phyloP scores from a whole-genome alignment of 2,113 vertebrate species.

The Sminthopsis crassicaudata region DNA sequence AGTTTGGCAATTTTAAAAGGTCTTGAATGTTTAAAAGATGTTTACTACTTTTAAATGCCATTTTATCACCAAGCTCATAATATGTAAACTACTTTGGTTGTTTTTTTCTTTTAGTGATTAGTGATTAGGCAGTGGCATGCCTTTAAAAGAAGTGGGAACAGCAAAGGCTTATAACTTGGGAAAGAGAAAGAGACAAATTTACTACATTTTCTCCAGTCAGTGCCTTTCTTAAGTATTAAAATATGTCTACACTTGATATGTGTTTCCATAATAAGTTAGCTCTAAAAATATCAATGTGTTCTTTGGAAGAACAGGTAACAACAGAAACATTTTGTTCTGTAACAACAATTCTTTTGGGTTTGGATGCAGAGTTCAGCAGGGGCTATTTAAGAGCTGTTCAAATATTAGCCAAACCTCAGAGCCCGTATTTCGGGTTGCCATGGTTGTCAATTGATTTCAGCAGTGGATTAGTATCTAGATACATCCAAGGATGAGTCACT shows the following conservation, averaged over 20 bases:
- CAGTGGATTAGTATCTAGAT: background rate
- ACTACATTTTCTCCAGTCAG: constrained; percentile 37
- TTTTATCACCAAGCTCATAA: constrained; percentile 60
- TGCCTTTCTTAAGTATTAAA: constrained; percentile 65
- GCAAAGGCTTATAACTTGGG: constrained; percentile 52
- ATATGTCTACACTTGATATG: constrained; percentile 47
- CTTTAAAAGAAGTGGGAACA: constrained; percentile 61
- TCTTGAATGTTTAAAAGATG: constrained; percentile 57
- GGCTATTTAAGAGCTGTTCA: constrained; percentile 28
- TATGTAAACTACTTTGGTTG: constrained; percentile 58
- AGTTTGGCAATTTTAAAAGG: constrained; percentile 50
- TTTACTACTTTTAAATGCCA: constrained; percentile 56
- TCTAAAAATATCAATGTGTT: constrained; percentile 64
- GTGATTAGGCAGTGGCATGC: constrained; percentile 55
- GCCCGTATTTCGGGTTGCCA: background rate
- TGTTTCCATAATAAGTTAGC: constrained; percentile 60
- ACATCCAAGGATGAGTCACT: constrained; percentile 23
- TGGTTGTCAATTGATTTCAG: constrained; percentile 22
- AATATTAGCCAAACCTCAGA: constrained; percentile 42
- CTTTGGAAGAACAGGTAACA: constrained; percentile 53
- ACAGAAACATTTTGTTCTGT: constrained; percentile 2
- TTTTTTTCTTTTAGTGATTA: constrained; percentile 25
- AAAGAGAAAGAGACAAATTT: constrained; percentile 39
- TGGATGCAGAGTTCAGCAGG: constrained; percentile 50
- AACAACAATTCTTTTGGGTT: constrained; percentile 7